These are phyloP conservation scores for Hydraecia micacea DNA, from an alignment of 2,888 invertebrate species.

Conservation along the genomic window DNA sequence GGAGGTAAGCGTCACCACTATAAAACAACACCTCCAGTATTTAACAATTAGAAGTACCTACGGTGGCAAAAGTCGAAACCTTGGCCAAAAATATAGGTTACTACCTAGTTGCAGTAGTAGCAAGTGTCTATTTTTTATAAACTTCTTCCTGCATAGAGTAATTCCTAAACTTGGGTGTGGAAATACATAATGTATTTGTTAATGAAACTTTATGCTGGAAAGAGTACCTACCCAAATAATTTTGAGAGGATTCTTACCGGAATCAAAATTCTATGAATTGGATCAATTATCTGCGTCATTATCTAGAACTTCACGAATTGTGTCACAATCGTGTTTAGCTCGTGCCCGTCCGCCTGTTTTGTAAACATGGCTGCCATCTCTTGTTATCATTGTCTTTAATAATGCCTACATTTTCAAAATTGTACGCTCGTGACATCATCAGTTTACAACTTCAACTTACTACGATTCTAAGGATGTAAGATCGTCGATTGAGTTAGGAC, in stretches of 20 bases:
- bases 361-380: conserved; percentile 74
- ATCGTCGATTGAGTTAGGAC: neutral
- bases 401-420: conserved; percentile 69
- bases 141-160: neutral
- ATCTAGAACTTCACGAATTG: conserved; percentile 57
- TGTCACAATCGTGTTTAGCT: conserved; percentile 71
- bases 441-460: conserved; percentile 45
- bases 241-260: neutral
- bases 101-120: neutral
- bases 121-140: neutral
- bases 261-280: conserved; percentile 47
- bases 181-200: neutral
- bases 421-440: conserved; percentile 65
- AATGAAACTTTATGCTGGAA: neutral
- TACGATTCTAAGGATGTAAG: conserved; percentile 17
- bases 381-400: conserved; percentile 55
- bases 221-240: neutral
- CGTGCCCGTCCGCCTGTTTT: conserved; percentile 76
- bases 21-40: neutral
- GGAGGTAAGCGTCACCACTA: conserved; percentile 91
- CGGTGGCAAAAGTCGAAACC: neutral
- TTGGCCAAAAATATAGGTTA: neutral
- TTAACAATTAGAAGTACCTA: neutral
- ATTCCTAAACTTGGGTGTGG: no score
- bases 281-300: conserved; percentile 54